A percentile compares a stretch with the other conserved stretches of the same genome.
Conservation (phyloP, 2,113 vertebrate genomes). For the Misgurnus mizolepis region DNA sequence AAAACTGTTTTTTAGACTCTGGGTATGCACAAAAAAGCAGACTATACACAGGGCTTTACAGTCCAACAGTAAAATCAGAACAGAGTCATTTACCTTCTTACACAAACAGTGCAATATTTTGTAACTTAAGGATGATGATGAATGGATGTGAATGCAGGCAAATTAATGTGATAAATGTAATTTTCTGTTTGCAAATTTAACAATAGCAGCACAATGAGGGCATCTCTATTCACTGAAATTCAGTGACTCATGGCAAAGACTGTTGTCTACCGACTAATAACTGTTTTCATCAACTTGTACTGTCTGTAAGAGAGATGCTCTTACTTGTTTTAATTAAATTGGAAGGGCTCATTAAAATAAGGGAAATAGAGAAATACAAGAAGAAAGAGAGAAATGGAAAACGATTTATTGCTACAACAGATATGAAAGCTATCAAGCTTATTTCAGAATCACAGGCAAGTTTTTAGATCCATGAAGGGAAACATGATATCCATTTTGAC, state of each 20-base stretch:
- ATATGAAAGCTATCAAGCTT: neutral
- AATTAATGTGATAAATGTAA: neutral
- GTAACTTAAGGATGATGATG: too few relatives aligned
- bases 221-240: conserved; percentile 2
- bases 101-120: too few relatives aligned
- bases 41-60: too few relatives aligned
- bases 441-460: conserved; percentile 42
- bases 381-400: conserved; percentile 4
- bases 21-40: too few relatives aligned
- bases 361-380: neutral
- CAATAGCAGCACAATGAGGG: neutral
- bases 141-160: too few relatives aligned
- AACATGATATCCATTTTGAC: neutral
- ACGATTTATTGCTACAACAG: neutral
- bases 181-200: neutral
- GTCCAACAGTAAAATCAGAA: too few relatives aligned
- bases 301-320: conserved; percentile 66
- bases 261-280: conserved; percentile 64
- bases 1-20: too few relatives aligned
- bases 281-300: conserved; percentile 60
- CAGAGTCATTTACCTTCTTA: too few relatives aligned
- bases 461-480: neutral
- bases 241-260: conserved; percentile 60
- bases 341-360: conserved; percentile 54
- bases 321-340: conserved; percentile 65